Evolutionary conservation across 2,797 vertebrate genomes (phyloP), one percentile per base, ranked within the genome.

Genomic region (Hippocampus kuda): DNA sequence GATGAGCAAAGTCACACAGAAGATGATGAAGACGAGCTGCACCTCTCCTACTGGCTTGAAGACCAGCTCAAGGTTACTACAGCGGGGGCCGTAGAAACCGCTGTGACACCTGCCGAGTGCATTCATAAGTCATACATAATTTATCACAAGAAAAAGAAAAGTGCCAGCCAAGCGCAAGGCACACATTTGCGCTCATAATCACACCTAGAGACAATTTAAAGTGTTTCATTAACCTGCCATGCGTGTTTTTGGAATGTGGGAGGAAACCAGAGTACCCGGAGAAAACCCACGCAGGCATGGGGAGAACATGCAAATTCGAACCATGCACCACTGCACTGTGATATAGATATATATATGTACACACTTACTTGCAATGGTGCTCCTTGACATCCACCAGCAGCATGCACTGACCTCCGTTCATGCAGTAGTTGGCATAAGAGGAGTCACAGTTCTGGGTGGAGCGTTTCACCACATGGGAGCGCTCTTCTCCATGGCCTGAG

Each of bases 361-460:
- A 38, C 61, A 56, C 87, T 3, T 79, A 91, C 89, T 78, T 88
- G 88, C 89, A 91, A 78, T 85, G 81, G 60, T 83, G 77, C 53
- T 86, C 76, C 0, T 86, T 79, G 10, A 84, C 3, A 69, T 89
- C 88, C 80, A 83, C 70, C 64, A 89, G 69, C 59, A 87, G 71
- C 63, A 89, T 84, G 72, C 89, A 91, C 73, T 86, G 71, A 64
- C 90, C 89, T 0, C 81, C 66, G 78, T 89, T 87, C 66, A 90
- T 9, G 72, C 90, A 90, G 81, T 71, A 90, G 22, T n/a, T 60
- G 5, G 86, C 83, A 18, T 66, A 79, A 0, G 77, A 13, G 72
- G 74, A 74, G 64, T 85, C 76, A 7, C 88, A 90, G 56, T 12
- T 70, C 63, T 79, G 69, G 16, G 49, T 66, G 1, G 70, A 78